These are phyloP conservation scores for Cetoscarus ocellatus DNA, from an alignment of 2,797 vertebrate genomes.

Conservation along the genomic window DNA sequence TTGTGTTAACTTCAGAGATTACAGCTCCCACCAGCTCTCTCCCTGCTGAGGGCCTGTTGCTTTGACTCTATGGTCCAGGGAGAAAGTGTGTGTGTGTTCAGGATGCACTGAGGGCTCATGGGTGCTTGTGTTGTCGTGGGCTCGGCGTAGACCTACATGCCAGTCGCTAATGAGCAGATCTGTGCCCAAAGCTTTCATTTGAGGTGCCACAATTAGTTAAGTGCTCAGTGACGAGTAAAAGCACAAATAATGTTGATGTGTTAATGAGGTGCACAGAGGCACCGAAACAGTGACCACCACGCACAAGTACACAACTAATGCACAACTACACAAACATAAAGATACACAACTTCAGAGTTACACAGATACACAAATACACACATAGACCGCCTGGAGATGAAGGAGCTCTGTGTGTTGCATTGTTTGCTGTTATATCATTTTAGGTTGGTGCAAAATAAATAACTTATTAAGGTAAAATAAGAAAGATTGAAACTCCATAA, in stretches of 20 bases:
- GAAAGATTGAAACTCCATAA: background rate
- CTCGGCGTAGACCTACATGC: conserved; percentile 18
- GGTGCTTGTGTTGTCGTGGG: conserved; percentile 49
- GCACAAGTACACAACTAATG: conserved; percentile 12
- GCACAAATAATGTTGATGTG: conserved; percentile 50
- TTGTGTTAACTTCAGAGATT: conserved; percentile 18
- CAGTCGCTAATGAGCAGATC: conserved; percentile 73
- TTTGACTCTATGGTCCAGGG: conserved; percentile 41
- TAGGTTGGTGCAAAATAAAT: background rate
- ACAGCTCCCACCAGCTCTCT: conserved; percentile 39
- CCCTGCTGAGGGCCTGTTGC: conserved; percentile 47
- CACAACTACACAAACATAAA: no score
- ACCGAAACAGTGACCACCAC: background rate
- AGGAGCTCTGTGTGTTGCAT: conserved; percentile 4
- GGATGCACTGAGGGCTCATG: conserved; percentile 19
- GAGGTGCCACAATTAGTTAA: conserved; percentile 63
- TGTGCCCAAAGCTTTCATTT: conserved; percentile 38
- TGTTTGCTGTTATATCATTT: conserved; percentile 5
- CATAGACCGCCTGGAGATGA: conserved; percentile 10
- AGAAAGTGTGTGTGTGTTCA: conserved; percentile 6
- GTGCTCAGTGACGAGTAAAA: conserved; percentile 58
- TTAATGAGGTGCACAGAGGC: conserved; percentile 59
- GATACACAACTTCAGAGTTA: no score
- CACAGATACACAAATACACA: no score
- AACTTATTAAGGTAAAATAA: background rate